phyloP scores from a whole-genome alignment of 1,140 invertebrate species.

The Temnothorax curvispinosus region DNA sequence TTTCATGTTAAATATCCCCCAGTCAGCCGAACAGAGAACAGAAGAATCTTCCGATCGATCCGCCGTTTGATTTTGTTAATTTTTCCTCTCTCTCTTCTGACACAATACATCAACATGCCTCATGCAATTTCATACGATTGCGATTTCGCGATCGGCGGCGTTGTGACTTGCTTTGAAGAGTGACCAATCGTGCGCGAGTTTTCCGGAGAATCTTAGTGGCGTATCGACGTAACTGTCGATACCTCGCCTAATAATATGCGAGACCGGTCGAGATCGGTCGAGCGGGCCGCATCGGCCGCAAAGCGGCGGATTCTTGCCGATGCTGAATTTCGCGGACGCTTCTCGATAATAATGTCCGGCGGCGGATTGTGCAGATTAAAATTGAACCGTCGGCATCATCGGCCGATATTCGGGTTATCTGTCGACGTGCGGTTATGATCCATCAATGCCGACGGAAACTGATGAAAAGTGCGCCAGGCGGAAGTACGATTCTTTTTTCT shows the following conservation, averaged over 20 bases:
- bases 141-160: neutral
- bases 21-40: neutral
- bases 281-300: neutral
- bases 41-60: neutral
- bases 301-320: neutral
- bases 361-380: constrained; percentile 46
- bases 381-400: neutral
- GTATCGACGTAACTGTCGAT: constrained; percentile 56
- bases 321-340: constrained; percentile 25
- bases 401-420: constrained; percentile 30
- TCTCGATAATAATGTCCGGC: constrained; percentile 28
- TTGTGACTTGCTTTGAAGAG: constrained; percentile 10
- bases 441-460: constrained; percentile 25
- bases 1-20: neutral
- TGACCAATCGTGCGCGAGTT: constrained; percentile 32
- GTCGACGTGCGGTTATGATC: constrained; percentile 24
- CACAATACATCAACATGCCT: neutral
- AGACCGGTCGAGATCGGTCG: neutral
- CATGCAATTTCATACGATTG: neutral
- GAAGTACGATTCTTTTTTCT: constrained; percentile 23
- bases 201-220: constrained; percentile 17
- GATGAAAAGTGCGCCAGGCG: constrained; percentile 31
- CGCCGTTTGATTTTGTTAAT: neutral
- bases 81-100: neutral
- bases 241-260: constrained; percentile 47